These are phyloP conservation scores for Gymnobelideus leadbeateri DNA, from an alignment of 2,113 vertebrate genomes.

Conservation along the genomic window DNA sequence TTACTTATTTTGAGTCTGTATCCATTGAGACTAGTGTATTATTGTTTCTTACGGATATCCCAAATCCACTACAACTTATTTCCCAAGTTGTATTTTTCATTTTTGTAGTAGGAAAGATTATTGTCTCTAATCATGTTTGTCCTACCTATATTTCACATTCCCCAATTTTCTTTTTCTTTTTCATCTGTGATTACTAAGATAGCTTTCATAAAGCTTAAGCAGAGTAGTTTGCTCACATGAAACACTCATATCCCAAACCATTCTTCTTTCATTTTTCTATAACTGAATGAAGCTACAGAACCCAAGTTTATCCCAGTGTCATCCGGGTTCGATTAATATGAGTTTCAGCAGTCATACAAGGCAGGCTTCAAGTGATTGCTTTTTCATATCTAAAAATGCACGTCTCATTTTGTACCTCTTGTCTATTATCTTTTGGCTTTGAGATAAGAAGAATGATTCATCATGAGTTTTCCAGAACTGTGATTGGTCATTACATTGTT, in stretches of 20 bases:
- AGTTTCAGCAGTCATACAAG: conserved; percentile 6
- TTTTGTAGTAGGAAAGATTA: conserved; percentile 4
- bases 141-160: neutral
- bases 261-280: neutral
- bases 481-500: neutral
- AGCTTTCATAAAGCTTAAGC: conserved; percentile 10
- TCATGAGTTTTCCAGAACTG: neutral
- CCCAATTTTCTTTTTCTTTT: conserved; percentile 2
- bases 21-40: neutral
- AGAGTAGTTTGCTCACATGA: conserved; percentile 17
- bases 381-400: conserved; percentile 25
- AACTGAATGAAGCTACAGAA: neutral
- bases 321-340: neutral
- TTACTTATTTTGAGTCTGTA: neutral
- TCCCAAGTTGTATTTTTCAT: neutral
- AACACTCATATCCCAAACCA: neutral
- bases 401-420: neutral
- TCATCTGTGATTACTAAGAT: neutral
- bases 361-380: conserved; percentile 46
- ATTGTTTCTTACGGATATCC: conserved; percentile 7
- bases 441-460: neutral
- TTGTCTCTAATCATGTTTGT: conserved; percentile 24
- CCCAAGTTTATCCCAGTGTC: neutral
- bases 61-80: neutral
- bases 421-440: neutral